Evolutionary conservation across 2,113 vertebrate genomes (phyloP).

Genomic region (Myxocyprinus asiaticus): DNA sequence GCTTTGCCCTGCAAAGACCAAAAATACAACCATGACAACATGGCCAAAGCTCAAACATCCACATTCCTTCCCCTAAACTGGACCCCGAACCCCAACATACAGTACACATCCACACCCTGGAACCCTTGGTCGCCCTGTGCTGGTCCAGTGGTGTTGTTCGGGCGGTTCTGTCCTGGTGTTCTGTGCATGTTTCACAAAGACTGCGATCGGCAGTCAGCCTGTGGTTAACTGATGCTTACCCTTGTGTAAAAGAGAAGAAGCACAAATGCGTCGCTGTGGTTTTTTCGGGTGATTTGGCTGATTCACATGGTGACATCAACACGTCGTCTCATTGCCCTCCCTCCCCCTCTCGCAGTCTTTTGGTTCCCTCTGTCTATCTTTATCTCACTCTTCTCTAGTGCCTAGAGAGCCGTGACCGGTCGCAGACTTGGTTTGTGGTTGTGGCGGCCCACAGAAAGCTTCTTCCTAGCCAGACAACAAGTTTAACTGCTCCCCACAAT

Average conservation of each 20-base stretch:
- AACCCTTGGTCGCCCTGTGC: constrained; percentile 39
- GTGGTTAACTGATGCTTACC: constrained; percentile 65
- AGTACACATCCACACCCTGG: constrained; percentile 45
- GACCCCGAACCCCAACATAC: constrained; percentile 23
- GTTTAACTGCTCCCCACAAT: constrained; percentile 86
- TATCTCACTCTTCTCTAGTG: constrained; percentile 56
- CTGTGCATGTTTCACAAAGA: constrained; percentile 50
- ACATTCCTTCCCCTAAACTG: neutral
- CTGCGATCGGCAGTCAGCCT: constrained; percentile 49
- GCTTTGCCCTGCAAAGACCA: constrained; percentile 40
- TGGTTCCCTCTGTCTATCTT: constrained; percentile 45
- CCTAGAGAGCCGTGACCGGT: constrained; percentile 79
- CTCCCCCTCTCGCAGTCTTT: constrained; percentile 59
- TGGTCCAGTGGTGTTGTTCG: constrained; percentile 34
- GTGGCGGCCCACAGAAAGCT: constrained; percentile 90
- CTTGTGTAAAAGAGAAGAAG: constrained; percentile 46
- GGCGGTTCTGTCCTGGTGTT: constrained; percentile 45
- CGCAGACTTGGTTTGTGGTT: constrained; percentile 89
- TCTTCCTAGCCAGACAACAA: constrained; percentile 85
- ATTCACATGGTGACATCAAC: constrained; percentile 58
- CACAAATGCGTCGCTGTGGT: constrained; percentile 58
- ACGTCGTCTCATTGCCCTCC: constrained; percentile 31
- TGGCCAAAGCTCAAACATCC: neutral
- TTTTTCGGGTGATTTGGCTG: constrained; percentile 56
- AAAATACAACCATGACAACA: constrained; percentile 10